Evolutionary conservation across 2,113 vertebrate genomes (phyloP), one percentile per base, ranked within the genome.

Genomic region (Apus apus): DNA sequence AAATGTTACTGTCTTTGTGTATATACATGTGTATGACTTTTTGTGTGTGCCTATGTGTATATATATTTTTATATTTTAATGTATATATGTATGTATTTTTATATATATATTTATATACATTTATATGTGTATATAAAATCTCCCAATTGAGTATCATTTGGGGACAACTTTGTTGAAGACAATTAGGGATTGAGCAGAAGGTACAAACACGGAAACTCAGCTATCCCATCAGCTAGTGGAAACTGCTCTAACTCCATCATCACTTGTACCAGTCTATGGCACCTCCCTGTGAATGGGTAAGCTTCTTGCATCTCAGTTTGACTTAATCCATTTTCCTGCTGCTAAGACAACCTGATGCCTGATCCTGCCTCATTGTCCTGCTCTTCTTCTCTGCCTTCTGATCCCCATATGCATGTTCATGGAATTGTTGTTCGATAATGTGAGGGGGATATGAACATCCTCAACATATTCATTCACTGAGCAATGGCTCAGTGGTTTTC

Each of bases 321-420:
- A 23, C 45, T 77, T 67, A 77, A 45, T 16, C 5, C 16, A 5
- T n/a, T 90, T 80, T 66, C 22, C 43, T 65, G 16, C 22, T 82
- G 32, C 7, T 64, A 36, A 71, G 48, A 64, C 15, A 64, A 85
- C 66, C 8, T 66, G 34, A 30, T 81, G 53, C 46, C 43, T 64
- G 40, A 57, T 62, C 71, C 50, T 79, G 14, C 46, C 36, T 83
- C 62, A 15, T 3, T 62, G 40, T 54, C 25, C 71, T 1, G 1
- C 11, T 53, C 66, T 36, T 82, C 23, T 18, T 11, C 27, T 79
- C 23, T 3, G 3, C n/a, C 22, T 85, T 76, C 67, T 87, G 36
- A 56, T 68, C 19, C 30, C 45, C 22, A 25, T 2, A 6, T 1
- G 1, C 0, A 0, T 7, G 26, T 46, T 61, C 50, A 13, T 26